Evolutionary conservation across 2,797 vertebrate species (phyloP).

Genomic region (Darevskia nairensis): DNA sequence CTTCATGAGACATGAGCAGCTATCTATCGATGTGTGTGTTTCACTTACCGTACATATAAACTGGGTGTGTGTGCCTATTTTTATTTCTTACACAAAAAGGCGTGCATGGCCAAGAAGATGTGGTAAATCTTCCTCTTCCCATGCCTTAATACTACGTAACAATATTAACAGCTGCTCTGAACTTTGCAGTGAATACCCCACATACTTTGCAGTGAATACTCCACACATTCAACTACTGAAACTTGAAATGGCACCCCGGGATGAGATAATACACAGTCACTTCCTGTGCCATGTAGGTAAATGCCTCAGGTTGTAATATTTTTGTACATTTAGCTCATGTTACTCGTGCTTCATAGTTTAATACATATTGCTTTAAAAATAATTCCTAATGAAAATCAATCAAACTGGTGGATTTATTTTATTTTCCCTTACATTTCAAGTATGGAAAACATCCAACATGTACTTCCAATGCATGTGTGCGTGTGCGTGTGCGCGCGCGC

Average conservation of each 20-base stretch:
- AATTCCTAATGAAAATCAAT: constrained; percentile 61
- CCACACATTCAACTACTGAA: neutral
- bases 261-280: neutral
- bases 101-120: too few relatives aligned
- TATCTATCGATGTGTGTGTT: too few relatives aligned
- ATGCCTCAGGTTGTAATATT: constrained; percentile 12
- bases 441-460: constrained; percentile 62
- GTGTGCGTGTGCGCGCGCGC: neutral
- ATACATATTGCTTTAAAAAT: neutral
- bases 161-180: neutral
- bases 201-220: neutral
- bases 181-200: neutral
- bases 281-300: too few relatives aligned
- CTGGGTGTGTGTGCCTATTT: too few relatives aligned
- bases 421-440: neutral
- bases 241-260: neutral
- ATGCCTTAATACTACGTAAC: too few relatives aligned
- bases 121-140: too few relatives aligned
- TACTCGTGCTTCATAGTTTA: neutral
- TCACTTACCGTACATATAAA: too few relatives aligned
- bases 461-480: constrained; percentile 66
- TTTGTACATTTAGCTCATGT: constrained; percentile 37
- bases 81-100: too few relatives aligned
- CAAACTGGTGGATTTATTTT: constrained; percentile 59
- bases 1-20: too few relatives aligned